Percentiles rank a stretch among this genome's conserved stretches.
Evolutionary conservation across 1,140 invertebrate genomes (phyloP).

Genomic region (Ceratosolen solmsi): DNA sequence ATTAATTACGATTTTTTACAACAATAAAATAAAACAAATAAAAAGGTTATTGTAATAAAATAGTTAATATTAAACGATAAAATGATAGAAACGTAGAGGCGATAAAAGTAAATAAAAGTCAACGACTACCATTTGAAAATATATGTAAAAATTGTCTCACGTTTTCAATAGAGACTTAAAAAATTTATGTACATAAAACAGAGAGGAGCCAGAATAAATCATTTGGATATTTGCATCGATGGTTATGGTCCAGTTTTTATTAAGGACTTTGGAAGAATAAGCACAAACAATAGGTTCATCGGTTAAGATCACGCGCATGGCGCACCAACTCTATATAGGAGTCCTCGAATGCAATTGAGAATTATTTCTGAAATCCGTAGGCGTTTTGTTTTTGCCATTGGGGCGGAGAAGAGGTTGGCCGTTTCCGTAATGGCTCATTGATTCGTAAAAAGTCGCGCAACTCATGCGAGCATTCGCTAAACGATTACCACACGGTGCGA

Average conservation of each 20-base stretch:
- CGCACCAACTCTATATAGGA: slow-evolving; percentile 39
- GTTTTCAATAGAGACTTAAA: neutral
- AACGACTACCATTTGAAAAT: neutral
- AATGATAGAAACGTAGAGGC: no score
- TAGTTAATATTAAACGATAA: no score
- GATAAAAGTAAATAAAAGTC: neutral
- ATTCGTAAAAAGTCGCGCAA: slow-evolving; percentile 65
- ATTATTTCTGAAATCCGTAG: slow-evolving; percentile 67
- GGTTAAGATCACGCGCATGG: slow-evolving; percentile 65
- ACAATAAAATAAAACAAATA: no score
- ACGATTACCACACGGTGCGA: neutral
- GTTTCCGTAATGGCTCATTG: slow-evolving; percentile 70
- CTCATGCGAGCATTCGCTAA: neutral
- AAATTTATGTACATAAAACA: neutral
- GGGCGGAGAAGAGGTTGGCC: slow-evolving; percentile 71
- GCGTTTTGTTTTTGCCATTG: slow-evolving; percentile 72
- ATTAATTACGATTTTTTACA: no score
- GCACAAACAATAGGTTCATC: slow-evolving; percentile 71
- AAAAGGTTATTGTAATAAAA: no score
- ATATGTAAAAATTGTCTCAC: neutral
- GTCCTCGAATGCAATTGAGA: slow-evolving; percentile 61
- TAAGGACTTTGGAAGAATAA: slow-evolving; percentile 64
- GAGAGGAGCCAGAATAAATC: neutral
- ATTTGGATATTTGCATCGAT: neutral
- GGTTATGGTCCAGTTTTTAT: neutral